Conservation (phyloP, 2,113 vertebrate genomes). For the Psammodynastes pulverulentus region DNA sequence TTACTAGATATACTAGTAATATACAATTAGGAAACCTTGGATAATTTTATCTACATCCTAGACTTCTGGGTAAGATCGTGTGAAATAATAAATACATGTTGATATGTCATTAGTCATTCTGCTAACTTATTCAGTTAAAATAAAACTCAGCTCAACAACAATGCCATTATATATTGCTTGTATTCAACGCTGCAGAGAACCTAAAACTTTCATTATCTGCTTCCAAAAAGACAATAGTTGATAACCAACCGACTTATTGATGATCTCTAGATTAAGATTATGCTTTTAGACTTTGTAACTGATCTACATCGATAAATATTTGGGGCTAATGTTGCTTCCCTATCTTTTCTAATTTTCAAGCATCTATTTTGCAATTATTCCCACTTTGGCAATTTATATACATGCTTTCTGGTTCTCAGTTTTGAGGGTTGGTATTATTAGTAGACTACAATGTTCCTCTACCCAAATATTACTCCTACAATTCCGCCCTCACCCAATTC, state of each 20-base stretch:
- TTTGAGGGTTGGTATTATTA: neutral
- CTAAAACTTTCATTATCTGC: neutral
- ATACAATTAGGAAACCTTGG: neutral
- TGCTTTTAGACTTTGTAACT: neutral
- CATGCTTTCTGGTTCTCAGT: neutral
- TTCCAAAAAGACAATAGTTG: neutral
- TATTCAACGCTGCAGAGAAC: neutral
- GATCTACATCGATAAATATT: neutral
- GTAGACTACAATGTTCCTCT: neutral
- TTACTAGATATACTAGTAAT: neutral
- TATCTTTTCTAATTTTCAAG: neutral
- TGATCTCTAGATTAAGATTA: neutral
- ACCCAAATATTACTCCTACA: neutral
- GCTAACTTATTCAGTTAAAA: neutral
- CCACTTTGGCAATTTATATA: neutral
- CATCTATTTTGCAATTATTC: neutral
- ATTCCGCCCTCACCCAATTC: neutral
- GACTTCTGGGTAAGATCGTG: neutral
- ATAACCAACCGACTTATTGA: neutral
- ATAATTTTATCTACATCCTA: neutral
- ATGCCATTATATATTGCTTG: neutral
- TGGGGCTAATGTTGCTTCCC: neutral
- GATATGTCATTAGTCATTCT: neutral
- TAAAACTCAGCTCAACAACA: neutral
- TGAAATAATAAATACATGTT: neutral